A percentile compares a stretch with the other conserved stretches of the same genome.
Conservation (phyloP, 2,888 invertebrate species). For the Melikaiella ostensackeni region DNA sequence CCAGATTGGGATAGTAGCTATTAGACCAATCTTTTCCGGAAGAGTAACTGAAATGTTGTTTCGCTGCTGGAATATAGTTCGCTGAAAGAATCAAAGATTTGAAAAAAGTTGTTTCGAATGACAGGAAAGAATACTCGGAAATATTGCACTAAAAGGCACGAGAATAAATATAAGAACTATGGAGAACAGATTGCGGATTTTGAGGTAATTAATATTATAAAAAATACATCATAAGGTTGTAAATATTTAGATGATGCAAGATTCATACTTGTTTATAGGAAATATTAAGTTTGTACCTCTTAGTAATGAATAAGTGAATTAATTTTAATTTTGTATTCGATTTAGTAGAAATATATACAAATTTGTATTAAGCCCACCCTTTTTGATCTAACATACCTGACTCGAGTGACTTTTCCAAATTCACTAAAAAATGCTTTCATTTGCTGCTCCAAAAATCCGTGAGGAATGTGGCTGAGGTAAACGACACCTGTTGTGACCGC, state of each 20-base stretch:
- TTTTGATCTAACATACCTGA: slow-evolving; percentile 88
- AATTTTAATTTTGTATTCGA: background rate
- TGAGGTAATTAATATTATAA: background rate
- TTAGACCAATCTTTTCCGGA: slow-evolving; percentile 79
- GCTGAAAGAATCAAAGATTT: slow-evolving; percentile 78
- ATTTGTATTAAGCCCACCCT: slow-evolving; percentile 77
- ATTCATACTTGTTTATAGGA: slow-evolving; percentile 2
- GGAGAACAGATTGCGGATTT: too few species aligned
- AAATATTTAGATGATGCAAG: background rate
- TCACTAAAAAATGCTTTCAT: slow-evolving; percentile 92
- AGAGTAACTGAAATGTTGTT: slow-evolving; percentile 81
- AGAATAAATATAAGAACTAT: too few species aligned
- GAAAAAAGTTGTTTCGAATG: too few species aligned
- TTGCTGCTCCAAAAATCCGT: slow-evolving; percentile 95
- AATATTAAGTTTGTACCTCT: slow-evolving; percentile 82
- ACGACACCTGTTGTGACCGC: slow-evolving; percentile 82
- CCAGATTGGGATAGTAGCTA: slow-evolving; percentile 77
- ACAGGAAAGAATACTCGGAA: too few species aligned
- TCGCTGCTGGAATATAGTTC: slow-evolving; percentile 83
- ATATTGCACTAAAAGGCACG: too few species aligned
- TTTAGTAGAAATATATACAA: background rate
- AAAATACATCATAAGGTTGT: too few species aligned
- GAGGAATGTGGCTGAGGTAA: slow-evolving; percentile 90
- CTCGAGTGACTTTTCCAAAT: slow-evolving; percentile 91
- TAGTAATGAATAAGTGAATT: slow-evolving; percentile 78